Evolutionary conservation across 2,113 vertebrate genomes (phyloP).

Genomic region (Taxidea taxus): DNA sequence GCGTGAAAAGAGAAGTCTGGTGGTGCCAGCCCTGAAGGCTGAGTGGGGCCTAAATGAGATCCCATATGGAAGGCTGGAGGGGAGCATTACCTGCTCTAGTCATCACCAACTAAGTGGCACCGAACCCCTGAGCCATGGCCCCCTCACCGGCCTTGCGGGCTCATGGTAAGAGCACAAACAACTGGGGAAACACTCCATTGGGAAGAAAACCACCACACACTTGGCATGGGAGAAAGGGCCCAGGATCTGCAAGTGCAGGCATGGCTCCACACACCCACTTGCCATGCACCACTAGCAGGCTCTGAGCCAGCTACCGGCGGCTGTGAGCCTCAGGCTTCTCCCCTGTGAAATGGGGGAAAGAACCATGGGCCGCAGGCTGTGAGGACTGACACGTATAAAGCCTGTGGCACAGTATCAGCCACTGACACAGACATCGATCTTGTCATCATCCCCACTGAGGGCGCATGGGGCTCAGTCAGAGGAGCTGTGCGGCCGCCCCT

Average conservation of each 20-base stretch:
- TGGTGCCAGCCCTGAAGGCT: not conserved
- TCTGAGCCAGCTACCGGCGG: fast-evolving
- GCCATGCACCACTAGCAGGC: fast-evolving
- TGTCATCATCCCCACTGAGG: fast-evolving
- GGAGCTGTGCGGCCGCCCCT: fast-evolving
- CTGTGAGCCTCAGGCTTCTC: not conserved
- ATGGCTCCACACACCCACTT: fast-evolving
- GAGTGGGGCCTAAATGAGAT: not conserved
- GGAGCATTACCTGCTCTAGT: not conserved
- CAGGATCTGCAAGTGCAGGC: fast-evolving
- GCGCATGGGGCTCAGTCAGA: fast-evolving
- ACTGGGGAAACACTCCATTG: not conserved
- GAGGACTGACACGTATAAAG: not conserved
- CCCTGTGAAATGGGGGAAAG: not conserved
- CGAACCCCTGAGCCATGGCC: not conserved
- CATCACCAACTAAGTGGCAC: not conserved
- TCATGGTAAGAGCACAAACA: not conserved
- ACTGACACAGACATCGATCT: fast-evolving
- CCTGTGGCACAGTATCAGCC: fast-evolving
- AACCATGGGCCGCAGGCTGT: fast-evolving
- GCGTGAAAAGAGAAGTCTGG: fast-evolving
- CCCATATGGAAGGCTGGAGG: fast-evolving
- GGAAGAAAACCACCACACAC: fast-evolving
- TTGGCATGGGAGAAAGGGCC: fast-evolving
- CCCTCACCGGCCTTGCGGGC: not conserved